These are phyloP conservation scores for Scaptomyza reducta DNA, from an alignment of 2,888 invertebrate species.

Conservation along the genomic window DNA sequence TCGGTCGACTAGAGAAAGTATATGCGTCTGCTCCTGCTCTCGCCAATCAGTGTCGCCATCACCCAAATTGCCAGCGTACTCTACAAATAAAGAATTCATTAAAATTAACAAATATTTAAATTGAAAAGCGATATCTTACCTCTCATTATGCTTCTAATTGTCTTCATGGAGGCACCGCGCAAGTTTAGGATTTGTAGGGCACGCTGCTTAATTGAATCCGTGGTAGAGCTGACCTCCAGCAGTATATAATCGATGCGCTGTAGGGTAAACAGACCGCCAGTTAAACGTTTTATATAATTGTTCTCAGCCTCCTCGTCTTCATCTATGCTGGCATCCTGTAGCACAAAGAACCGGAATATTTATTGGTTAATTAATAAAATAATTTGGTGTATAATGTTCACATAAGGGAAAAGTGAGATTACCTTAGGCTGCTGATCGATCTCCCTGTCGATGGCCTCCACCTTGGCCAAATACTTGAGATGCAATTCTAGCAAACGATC, in stretches of 20 bases:
- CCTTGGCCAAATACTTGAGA: constrained; percentile 97
- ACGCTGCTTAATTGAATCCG: constrained; percentile 91
- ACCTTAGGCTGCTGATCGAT: constrained; percentile 87
- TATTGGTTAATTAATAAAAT: no score
- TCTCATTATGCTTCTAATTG: constrained; percentile 96
- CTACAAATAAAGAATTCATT: constrained; percentile 84
- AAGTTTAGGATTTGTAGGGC: constrained; percentile 95
- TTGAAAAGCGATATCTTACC: constrained; percentile 85
- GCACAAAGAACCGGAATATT: neutral
- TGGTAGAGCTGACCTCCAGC: constrained; percentile 89
- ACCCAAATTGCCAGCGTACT: constrained; percentile 97
- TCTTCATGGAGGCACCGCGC: constrained; percentile 95
- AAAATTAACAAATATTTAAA: neutral
- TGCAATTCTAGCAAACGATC: constrained; percentile 98
- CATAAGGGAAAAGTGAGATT: neutral
- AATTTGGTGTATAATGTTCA: no score
- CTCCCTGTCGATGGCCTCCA: constrained; percentile 91
- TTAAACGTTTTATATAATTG: constrained; percentile 94
- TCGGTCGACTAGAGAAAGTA: constrained; percentile 95
- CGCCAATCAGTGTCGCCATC: constrained; percentile 92
- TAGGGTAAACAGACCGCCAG: constrained; percentile 97
- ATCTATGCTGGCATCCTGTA: constrained; percentile 83
- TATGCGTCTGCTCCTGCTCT: constrained; percentile 95
- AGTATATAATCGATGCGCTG: constrained; percentile 97
- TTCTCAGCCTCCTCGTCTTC: constrained; percentile 93